Evolutionary conservation across 1,140 invertebrate species (phyloP).

Genomic region (Platyura marginata): DNA sequence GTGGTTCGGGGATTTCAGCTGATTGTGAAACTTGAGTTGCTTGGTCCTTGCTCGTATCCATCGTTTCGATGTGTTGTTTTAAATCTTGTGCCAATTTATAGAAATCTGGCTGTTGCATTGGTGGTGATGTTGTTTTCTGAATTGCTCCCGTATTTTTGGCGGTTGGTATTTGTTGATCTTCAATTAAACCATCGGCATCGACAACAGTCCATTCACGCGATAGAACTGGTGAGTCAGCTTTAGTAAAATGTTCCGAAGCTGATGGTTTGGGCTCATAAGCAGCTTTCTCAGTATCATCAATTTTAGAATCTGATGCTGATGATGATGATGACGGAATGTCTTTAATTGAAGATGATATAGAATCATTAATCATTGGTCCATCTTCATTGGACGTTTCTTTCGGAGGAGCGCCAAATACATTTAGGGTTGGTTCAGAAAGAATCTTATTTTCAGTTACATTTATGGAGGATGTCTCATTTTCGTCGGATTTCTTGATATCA

Average conservation of each 20-base stretch:
- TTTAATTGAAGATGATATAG: neutral
- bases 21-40: neutral
- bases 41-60: neutral
- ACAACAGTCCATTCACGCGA: neutral
- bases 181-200: neutral
- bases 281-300: neutral
- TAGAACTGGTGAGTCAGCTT: neutral
- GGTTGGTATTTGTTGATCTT: neutral
- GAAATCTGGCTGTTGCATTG: neutral
- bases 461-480: neutral
- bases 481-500: neutral
- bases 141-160: neutral
- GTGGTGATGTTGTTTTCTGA: neutral
- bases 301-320: neutral
- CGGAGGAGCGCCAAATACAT: neutral
- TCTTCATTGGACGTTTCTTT: neutral
- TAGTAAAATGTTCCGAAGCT: neutral
- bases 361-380: neutral
- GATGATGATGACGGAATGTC: neutral
- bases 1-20: neutral
- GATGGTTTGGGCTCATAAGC: neutral
- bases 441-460: neutral
- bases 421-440: too few relatives aligned
- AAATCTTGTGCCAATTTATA: neutral
- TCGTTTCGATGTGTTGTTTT: neutral